Evolutionary conservation across 2,113 vertebrate genomes (phyloP).

Genomic region (Diglossa brunneiventris): DNA sequence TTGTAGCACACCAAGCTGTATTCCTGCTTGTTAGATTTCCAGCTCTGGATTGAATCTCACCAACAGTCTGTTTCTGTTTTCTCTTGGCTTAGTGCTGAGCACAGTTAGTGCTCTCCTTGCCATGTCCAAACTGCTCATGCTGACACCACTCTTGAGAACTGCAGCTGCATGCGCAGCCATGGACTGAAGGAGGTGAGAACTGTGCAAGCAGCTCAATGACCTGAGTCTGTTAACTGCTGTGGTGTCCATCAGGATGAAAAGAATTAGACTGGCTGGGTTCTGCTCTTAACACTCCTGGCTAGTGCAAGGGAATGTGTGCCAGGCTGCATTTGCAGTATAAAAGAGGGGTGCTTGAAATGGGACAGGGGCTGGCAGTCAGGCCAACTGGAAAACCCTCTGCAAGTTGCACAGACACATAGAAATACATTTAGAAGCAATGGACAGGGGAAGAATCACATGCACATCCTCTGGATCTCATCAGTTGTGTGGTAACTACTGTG

Average conservation of each 20-base stretch:
- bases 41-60: neutral
- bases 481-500: neutral
- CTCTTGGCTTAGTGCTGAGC: neutral
- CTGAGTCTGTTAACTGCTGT: neutral
- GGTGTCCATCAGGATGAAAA: neutral
- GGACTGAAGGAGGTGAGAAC: neutral
- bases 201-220: neutral
- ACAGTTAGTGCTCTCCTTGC: neutral
- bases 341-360: neutral
- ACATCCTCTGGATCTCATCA: neutral
- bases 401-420: neutral
- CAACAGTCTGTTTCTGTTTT: neutral
- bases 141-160: neutral
- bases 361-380: neutral
- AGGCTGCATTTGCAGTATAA: neutral
- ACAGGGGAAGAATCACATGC: neutral
- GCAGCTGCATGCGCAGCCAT: neutral
- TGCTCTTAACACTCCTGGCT: neutral
- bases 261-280: neutral
- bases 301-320: neutral
- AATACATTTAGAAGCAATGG: neutral
- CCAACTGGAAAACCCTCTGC: neutral
- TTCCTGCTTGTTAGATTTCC: neutral
- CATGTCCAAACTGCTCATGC: neutral
- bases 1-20: neutral